These are phyloP conservation scores for Eledona agricola DNA, from an alignment of 2,888 invertebrate species.

Conservation along the genomic window DNA sequence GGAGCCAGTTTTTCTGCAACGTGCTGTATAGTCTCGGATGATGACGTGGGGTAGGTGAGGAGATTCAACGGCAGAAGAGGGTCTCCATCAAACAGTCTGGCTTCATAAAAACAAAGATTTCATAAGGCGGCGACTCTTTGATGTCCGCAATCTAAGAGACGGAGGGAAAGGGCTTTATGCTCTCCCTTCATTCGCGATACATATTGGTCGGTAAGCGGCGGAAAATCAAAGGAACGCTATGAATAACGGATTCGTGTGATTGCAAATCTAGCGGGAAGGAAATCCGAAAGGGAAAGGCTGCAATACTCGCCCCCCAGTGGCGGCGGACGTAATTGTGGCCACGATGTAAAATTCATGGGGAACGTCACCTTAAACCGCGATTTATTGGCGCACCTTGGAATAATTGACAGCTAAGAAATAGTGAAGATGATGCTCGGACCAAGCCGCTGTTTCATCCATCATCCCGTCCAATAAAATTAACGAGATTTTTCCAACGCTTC, in stretches of 20 bases:
- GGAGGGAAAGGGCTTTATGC: slow-evolving; percentile 43
- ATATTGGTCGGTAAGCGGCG: slow-evolving; percentile 54
- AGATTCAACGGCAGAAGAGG: slow-evolving; percentile 44
- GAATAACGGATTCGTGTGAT: slow-evolving; percentile 52
- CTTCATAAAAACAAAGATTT: slow-evolving; percentile 56
- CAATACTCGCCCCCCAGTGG: slow-evolving; percentile 31
- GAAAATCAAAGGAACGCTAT: slow-evolving; percentile 54
- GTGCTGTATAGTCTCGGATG: too few relatives aligned
- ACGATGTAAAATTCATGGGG: slow-evolving; percentile 60
- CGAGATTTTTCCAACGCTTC: slow-evolving; percentile 8
- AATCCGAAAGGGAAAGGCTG: slow-evolving; percentile 37
- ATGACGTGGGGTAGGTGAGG: slow-evolving; percentile 34
- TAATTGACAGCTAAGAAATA: slow-evolving; percentile 56
- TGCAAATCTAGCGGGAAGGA: slow-evolving; percentile 45
- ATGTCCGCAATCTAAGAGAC: slow-evolving; percentile 52
- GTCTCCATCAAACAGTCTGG: slow-evolving; percentile 44
- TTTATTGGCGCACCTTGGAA: slow-evolving; percentile 57
- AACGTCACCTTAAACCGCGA: slow-evolving; percentile 55
- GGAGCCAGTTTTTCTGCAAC: too few relatives aligned
- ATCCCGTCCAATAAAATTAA: slow-evolving; percentile 1
- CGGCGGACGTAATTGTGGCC: slow-evolving; percentile 54
- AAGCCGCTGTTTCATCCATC: slow-evolving; percentile 47
- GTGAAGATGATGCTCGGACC: slow-evolving; percentile 40
- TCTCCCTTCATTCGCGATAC: slow-evolving; percentile 48
- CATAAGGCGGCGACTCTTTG: slow-evolving; percentile 53